Conservation (phyloP, 2,797 vertebrate genomes). For the Melanotaenia maccullochi region DNA sequence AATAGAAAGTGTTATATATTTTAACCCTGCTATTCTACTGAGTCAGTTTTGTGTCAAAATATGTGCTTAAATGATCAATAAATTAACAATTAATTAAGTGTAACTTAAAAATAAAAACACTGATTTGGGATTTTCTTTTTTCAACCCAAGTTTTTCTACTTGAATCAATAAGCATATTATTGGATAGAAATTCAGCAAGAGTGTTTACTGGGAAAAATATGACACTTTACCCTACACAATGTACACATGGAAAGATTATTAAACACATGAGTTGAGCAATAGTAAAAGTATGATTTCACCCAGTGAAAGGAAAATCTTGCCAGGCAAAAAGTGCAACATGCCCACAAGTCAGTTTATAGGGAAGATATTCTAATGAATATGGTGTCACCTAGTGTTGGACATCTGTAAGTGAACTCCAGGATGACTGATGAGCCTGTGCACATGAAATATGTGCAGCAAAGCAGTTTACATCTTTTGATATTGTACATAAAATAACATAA, state of each 20-base stretch:
- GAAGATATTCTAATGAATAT: slow-evolving; percentile 16
- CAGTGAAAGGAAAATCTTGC: slow-evolving; percentile 3
- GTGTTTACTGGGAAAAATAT: not conserved
- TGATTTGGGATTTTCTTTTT: not conserved
- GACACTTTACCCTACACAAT: not conserved
- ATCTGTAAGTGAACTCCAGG: slow-evolving; percentile 31
- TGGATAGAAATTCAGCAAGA: not conserved
- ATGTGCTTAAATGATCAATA: slow-evolving; percentile 8
- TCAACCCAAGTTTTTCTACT: slow-evolving; percentile 1
- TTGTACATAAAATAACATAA: not conserved
- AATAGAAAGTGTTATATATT: slow-evolving; percentile 4
- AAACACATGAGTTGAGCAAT: slow-evolving; percentile 1
- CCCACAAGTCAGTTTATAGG: not conserved
- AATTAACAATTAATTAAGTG: not conserved
- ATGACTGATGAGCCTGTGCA: not conserved
- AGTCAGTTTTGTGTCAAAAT: slow-evolving; percentile 22
- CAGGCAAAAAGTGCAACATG: not conserved
- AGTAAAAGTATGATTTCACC: slow-evolving; percentile 9
- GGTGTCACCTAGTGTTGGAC: slow-evolving; percentile 69
- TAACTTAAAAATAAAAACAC: not conserved
- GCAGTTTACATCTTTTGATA: not conserved
- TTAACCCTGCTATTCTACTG: slow-evolving; percentile 13
- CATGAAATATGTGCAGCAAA: slow-evolving; percentile 4
- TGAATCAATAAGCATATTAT: not conserved
- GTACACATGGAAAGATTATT: slow-evolving; percentile 3